A percentile compares a stretch with the other conserved stretches of the same genome.
These are phyloP conservation scores for Polydrusus cervinus DNA, from an alignment of 2,888 invertebrate genomes.

Conservation along the genomic window DNA sequence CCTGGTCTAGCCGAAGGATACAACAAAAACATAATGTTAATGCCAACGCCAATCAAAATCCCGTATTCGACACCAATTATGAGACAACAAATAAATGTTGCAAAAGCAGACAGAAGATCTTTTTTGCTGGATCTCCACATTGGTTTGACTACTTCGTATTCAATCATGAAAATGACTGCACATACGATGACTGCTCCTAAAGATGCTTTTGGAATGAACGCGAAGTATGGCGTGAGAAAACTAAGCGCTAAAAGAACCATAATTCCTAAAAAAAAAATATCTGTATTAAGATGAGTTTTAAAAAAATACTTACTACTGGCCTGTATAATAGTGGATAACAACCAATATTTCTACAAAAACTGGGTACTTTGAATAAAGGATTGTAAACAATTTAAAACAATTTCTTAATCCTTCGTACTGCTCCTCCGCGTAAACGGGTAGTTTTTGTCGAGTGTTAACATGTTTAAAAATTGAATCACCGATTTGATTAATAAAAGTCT, in stretches of 20 bases:
- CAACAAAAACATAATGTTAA: slow-evolving; percentile 84
- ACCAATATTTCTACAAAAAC: too few species aligned
- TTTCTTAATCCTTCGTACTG: too few species aligned
- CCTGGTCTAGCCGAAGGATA: slow-evolving; percentile 89
- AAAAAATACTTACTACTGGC: too few species aligned
- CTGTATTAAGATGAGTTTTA: neutral
- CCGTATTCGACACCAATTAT: slow-evolving; percentile 90
- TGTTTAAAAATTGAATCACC: too few species aligned
- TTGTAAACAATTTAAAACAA: too few species aligned
- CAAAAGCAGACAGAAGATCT: slow-evolving; percentile 86
- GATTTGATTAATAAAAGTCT: too few species aligned
- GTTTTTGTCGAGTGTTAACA: too few species aligned
- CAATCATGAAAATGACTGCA: slow-evolving; percentile 96
- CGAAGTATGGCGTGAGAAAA: slow-evolving; percentile 91
- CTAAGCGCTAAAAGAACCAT: slow-evolving; percentile 89
- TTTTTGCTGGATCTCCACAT: slow-evolving; percentile 89
- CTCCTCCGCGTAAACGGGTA: too few species aligned
- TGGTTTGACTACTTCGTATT: slow-evolving; percentile 89
- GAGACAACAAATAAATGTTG: slow-evolving; percentile 89
- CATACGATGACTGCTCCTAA: slow-evolving; percentile 95
- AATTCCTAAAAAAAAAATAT: slow-evolving; percentile 79
- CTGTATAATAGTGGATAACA: too few species aligned
- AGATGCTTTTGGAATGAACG: slow-evolving; percentile 91
- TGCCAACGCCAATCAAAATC: slow-evolving; percentile 86
- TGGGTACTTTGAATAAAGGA: too few species aligned